Evolutionary conservation across 2,888 invertebrate genomes (phyloP), one percentile per base, ranked within the genome.

Genomic region (Bimastos eiseni): DNA sequence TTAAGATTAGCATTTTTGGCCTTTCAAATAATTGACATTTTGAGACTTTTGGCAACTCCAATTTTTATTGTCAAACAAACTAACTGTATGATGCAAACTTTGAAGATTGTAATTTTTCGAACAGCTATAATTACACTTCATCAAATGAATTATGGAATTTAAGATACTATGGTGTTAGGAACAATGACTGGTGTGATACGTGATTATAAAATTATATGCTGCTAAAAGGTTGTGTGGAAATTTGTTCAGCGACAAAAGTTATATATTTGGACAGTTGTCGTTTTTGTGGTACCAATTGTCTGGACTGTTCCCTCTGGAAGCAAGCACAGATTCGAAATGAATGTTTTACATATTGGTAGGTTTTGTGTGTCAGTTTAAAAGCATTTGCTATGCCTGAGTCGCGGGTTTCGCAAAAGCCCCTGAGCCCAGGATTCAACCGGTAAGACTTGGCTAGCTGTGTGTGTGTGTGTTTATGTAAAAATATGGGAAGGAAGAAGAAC

Each of bases 391-490:
- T 86, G 34, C 86, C 86, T 34, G 37, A 34, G 86, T 86, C 37
- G 86, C 34, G 86, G 36, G 86, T 37, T 86, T 34, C 37, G 37
- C 86, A 86, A 86, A 70, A 70, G 19, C 36, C 86, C 86, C 36
- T 34, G 36, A 36, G 36, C 86, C 86, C 86, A 37, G 36, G 86
- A 86, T 86, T 36, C 86, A 86, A 36, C 86, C 86, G 86, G 86
- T 86, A 70, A 70, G 70, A 70, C 70, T 70, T 86, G 86, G 86
- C 37, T 86, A 86, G 86, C 86, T 86, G 86, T 86, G 86, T 86
- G 86, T 86, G 86, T 86, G 86, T 86, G 86, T 86, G 86, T 86
- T 34, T 86, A 86, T 86, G 86, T 86, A 86, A 86, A 86, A 37
- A 86, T 36, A 34, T 86, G 1, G 37, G 86, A 34, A 86, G 86